Conservation (phyloP, 2,888 invertebrate genomes). For the Argyra leucocephala region DNA sequence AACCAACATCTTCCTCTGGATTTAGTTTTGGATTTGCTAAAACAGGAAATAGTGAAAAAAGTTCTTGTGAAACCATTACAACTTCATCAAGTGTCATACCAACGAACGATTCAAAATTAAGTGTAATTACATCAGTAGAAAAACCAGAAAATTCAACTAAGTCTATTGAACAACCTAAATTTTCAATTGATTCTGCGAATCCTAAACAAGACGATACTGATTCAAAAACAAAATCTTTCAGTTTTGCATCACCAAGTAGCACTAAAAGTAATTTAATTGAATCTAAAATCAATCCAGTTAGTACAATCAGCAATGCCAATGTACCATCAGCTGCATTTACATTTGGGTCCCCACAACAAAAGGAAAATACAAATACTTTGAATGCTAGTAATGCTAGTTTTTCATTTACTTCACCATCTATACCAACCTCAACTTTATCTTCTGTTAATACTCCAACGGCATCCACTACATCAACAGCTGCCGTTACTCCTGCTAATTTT, state of each 20-base stretch:
- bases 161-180: conserved; percentile 16
- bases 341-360: conserved; percentile 21
- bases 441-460: conserved; percentile 18
- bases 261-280: conserved; percentile 7
- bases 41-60: background rate
- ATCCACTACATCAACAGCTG: background rate
- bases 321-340: conserved; percentile 23
- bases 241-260: background rate
- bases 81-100: background rate
- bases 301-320: conserved; percentile 21
- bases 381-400: conserved; percentile 14
- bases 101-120: background rate
- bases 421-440: conserved; percentile 16
- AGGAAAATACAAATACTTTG: conserved; percentile 20
- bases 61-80: background rate
- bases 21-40: background rate
- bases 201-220: background rate
- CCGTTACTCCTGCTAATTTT: background rate
- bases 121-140: background rate
- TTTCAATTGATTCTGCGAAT: conserved; percentile 14
- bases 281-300: conserved; percentile 20
- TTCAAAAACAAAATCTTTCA: conserved; percentile 15
- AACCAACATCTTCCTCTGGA: background rate
- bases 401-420: conserved; percentile 15
- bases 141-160: conserved; percentile 13